Base-by-base conservation (phyloP, 2,888 invertebrate genomes). In the Diaperis boleti region DNA sequence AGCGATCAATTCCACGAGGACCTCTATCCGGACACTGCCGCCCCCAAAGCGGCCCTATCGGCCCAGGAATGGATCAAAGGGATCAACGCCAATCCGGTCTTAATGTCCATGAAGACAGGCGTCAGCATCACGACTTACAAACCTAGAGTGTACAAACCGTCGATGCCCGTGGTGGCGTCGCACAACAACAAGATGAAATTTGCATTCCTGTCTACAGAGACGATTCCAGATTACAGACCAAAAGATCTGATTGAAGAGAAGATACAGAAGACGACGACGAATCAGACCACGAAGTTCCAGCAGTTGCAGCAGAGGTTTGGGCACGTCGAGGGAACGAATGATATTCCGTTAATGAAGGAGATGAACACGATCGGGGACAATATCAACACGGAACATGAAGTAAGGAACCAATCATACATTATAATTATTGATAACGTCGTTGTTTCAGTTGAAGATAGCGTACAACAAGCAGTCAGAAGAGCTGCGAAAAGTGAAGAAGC, bases 41-140 rank as follows among this genome's bases (percentile, higher is more conserved):
- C 93, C 7, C 90, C 92, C 1, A 86, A 88, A 50, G 92, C 96
- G 0, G 91, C 95, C 0, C 82, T 97, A 3, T 87, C 92, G 0
- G 94, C 95, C 2, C 90, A 91, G 65, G 95, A 97, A 76, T 98
- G 96, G 94, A 86, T 94, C 56, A 88, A 86, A 72, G 96, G 96
- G 15, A 87, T 89, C 78, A 92, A 95, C 80, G 88, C 89, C 22
- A 87, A 88, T 56, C 96, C 96, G 0, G 79, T 92, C 45, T 83
- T 94, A 57, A 91, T 92, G 80, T 92, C 92, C 29, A 86, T 93
- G 85, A 89, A 88, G 80, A 91, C 91, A 67, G 92, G 68, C 92
- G 67, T 50, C 49, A 22, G 29, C 17, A 33, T 56, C 11, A 20
- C 56, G 11, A 31, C 52, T 1, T 52, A 60, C 17, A 61, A 60